A percentile compares a stretch with the other conserved stretches of the same genome.
These are phyloP conservation scores for Seriola dumerili DNA, from an alignment of 2,113 vertebrate species.

Conservation along the genomic window DNA sequence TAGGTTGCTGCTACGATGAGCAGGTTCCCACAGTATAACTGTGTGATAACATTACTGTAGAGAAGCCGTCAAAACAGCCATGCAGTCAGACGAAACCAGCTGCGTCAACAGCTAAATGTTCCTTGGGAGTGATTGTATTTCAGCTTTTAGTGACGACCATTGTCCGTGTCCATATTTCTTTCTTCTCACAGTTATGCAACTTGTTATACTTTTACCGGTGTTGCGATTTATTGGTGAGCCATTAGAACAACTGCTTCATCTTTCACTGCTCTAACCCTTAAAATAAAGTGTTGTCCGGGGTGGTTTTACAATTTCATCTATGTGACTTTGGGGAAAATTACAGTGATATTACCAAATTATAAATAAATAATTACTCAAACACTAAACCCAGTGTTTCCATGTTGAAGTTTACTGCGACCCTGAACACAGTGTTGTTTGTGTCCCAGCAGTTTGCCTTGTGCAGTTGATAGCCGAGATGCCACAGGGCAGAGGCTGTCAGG, in stretches of 20 bases:
- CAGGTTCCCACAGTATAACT: conserved; percentile 67
- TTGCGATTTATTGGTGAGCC: conserved; percentile 10
- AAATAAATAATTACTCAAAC: neutral
- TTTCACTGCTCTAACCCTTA: neutral
- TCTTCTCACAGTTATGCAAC: conserved; percentile 36
- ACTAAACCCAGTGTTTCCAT: neutral
- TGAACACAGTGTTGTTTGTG: conserved; percentile 29
- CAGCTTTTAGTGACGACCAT: conserved; percentile 44
- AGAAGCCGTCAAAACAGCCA: conserved; percentile 56
- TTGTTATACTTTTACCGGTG: conserved; percentile 11
- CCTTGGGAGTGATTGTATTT: conserved; percentile 57
- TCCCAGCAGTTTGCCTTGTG: conserved; percentile 18
- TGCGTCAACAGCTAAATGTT: conserved; percentile 62
- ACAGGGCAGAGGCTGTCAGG: conserved; percentile 59
- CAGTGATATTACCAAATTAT: neutral
- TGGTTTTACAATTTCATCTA: neutral
- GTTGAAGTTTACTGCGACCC: neutral
- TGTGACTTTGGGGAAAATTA: neutral
- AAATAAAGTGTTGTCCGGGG: neutral
- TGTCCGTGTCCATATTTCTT: conserved; percentile 30
- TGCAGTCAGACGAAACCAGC: conserved; percentile 60
- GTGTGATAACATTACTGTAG: conserved; percentile 58
- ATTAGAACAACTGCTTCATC: neutral
- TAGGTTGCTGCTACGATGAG: conserved; percentile 23
- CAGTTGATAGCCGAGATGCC: conserved; percentile 46